Evolutionary conservation across 2,113 vertebrate species (phyloP).

Genomic region (Albula goreensis): DNA sequence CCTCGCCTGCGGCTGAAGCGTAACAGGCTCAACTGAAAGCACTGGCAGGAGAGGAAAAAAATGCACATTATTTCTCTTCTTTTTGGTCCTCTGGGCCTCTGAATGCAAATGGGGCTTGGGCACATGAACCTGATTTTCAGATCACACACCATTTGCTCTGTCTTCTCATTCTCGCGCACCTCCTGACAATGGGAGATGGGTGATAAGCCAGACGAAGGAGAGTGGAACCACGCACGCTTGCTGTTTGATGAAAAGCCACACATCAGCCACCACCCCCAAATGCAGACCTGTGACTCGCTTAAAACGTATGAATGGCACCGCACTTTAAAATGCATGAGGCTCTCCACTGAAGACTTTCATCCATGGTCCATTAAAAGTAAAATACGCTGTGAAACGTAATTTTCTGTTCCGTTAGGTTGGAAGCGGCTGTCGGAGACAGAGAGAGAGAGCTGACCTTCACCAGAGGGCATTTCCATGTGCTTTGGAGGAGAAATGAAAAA

Average conservation of each 20-base stretch:
- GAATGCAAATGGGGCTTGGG: slow-evolving; percentile 24
- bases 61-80: neutral
- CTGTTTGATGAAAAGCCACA: slow-evolving; percentile 24
- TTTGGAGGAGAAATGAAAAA: slow-evolving; percentile 13
- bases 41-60: slow-evolving; percentile 47
- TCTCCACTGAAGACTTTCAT: slow-evolving; percentile 55
- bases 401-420: slow-evolving; percentile 51
- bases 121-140: slow-evolving; percentile 34
- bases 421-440: neutral
- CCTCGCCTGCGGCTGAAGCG: slow-evolving; percentile 59
- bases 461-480: neutral
- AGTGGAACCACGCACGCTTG: slow-evolving; percentile 6
- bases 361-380: slow-evolving; percentile 61
- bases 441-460: slow-evolving; percentile 10
- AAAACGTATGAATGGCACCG: slow-evolving; percentile 56
- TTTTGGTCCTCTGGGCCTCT: slow-evolving; percentile 47
- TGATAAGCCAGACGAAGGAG: slow-evolving; percentile 1
- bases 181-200: neutral
- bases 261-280: slow-evolving; percentile 7
- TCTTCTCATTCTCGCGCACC: slow-evolving; percentile 29
- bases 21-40: slow-evolving; percentile 58
- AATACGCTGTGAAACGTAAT: slow-evolving; percentile 59
- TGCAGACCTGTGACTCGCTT: slow-evolving; percentile 34
- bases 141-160: slow-evolving; percentile 51
- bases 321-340: slow-evolving; percentile 67